Conservation (phyloP, 2,888 invertebrate genomes). For the Cistogaster globosa region DNA sequence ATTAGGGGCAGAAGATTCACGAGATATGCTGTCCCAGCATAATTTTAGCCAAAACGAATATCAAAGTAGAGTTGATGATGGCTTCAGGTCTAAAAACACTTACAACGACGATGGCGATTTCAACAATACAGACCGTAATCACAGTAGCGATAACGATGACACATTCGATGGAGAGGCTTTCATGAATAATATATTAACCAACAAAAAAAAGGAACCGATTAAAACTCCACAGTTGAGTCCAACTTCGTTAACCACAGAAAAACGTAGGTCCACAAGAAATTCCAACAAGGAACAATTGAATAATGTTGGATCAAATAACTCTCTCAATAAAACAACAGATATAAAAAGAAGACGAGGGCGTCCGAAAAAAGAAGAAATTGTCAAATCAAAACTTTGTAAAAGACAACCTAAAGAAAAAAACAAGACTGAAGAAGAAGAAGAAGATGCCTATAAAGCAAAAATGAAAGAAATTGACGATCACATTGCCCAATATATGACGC, state of each 20-base stretch:
- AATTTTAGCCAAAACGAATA: slow-evolving; percentile 36
- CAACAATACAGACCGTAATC: slow-evolving; percentile 1
- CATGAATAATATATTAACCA: slow-evolving; percentile 68
- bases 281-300: slow-evolving; percentile 18
- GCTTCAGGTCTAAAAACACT: neutral
- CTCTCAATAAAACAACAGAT: neutral
- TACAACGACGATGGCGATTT: slow-evolving; percentile 34
- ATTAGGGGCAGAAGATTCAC: slow-evolving; percentile 53
- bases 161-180: slow-evolving; percentile 68
- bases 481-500: slow-evolving; percentile 79
- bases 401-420: slow-evolving; percentile 31
- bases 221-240: slow-evolving; percentile 1
- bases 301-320: neutral
- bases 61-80: slow-evolving; percentile 8
- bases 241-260: slow-evolving; percentile 5
- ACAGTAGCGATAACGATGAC: slow-evolving; percentile 54
- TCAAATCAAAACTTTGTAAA: slow-evolving; percentile 28
- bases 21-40: slow-evolving; percentile 38
- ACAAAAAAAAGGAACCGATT: slow-evolving; percentile 33
- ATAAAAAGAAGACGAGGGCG: slow-evolving; percentile 61
- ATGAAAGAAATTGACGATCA: slow-evolving; percentile 79
- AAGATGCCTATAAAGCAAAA: slow-evolving; percentile 67
- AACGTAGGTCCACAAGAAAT: slow-evolving; percentile 47
- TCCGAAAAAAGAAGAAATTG: slow-evolving; percentile 56
- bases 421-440: slow-evolving; percentile 46